Conservation (phyloP, 2,888 invertebrate species). For the Ophion costatus region DNA sequence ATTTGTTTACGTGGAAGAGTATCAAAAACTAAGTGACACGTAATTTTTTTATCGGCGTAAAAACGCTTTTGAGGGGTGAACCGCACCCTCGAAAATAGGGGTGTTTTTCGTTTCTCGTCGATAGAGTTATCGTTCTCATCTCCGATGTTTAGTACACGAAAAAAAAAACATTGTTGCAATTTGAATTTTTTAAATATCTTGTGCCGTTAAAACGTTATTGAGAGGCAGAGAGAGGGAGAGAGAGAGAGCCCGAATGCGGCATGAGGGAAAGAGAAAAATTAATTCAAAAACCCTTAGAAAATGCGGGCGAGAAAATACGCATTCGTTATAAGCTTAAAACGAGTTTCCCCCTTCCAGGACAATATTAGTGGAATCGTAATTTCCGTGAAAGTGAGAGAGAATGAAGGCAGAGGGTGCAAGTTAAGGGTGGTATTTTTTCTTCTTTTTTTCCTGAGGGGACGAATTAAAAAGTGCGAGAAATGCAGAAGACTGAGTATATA, state of each 20-base stretch:
- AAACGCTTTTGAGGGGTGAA: too few species aligned
- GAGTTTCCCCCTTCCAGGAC: slow-evolving; percentile 26
- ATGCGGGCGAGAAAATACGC: slow-evolving; percentile 22
- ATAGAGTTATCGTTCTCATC: too few species aligned
- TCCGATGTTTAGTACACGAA: too few species aligned
- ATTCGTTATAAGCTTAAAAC: slow-evolving; percentile 49
- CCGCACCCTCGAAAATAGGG: too few species aligned
- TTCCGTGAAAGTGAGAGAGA: slow-evolving; percentile 34
- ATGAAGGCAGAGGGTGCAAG: slow-evolving; percentile 1
- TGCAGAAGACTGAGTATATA: slow-evolving; percentile 1
- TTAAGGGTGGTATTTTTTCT: slow-evolving; percentile 5
- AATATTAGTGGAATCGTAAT: slow-evolving; percentile 52
- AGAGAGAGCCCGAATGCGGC: slow-evolving; percentile 4
- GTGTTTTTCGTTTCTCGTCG: too few species aligned
- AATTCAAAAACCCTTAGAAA: slow-evolving; percentile 16
- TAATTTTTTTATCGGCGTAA: too few species aligned
- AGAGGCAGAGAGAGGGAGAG: slow-evolving; percentile 23
- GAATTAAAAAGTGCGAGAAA: slow-evolving; percentile 42
- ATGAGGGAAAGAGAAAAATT: slow-evolving; percentile 13
- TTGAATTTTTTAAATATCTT: too few species aligned
- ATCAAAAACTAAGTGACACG: too few species aligned
- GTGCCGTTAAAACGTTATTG: too few species aligned
- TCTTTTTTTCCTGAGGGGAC: slow-evolving; percentile 14
- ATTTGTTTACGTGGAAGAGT: too few species aligned
- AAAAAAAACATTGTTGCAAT: too few species aligned